Percentiles rank a stretch among this genome's conserved stretches.
Conservation (phyloP, 2,888 invertebrate species). For the Tyria jacobaeae region DNA sequence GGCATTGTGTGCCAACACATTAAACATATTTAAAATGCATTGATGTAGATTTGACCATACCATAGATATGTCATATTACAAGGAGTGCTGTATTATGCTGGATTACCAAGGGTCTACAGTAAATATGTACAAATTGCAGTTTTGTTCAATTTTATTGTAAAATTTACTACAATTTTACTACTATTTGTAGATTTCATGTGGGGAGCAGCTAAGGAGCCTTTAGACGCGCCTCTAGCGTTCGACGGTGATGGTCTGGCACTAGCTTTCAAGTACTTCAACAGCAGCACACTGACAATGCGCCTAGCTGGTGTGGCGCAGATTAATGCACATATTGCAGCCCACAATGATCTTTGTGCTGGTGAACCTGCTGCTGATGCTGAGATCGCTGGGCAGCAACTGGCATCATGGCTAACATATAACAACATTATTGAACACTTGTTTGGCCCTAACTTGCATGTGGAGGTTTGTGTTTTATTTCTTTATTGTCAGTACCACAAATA, state of each 20-base stretch:
- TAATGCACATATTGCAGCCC: conserved; percentile 96
- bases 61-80: no score
- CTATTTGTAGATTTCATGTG: conserved; percentile 93
- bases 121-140: neutral
- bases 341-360: conserved; percentile 96
- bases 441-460: conserved; percentile 98
- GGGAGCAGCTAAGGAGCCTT: conserved; percentile 97
- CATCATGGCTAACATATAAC: conserved; percentile 95
- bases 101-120: no score
- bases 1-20: no score
- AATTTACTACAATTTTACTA: neutral
- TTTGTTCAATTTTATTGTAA: neutral
- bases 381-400: conserved; percentile 93
- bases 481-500: neutral
- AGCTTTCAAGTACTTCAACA: conserved; percentile 98
- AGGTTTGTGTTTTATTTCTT: conserved; percentile 86
- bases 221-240: conserved; percentile 94
- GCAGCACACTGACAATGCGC: conserved; percentile 97
- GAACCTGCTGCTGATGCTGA: conserved; percentile 95
- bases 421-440: conserved; percentile 97
- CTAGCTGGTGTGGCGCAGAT: conserved; percentile 97
- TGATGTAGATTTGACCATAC: no score
- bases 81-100: no score
- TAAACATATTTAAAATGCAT: no score
- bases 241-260: conserved; percentile 95